Evolutionary conservation across 2,888 invertebrate genomes (phyloP), one percentile per base, ranked within the genome.

Genomic region (Ophion slaviceki): DNA sequence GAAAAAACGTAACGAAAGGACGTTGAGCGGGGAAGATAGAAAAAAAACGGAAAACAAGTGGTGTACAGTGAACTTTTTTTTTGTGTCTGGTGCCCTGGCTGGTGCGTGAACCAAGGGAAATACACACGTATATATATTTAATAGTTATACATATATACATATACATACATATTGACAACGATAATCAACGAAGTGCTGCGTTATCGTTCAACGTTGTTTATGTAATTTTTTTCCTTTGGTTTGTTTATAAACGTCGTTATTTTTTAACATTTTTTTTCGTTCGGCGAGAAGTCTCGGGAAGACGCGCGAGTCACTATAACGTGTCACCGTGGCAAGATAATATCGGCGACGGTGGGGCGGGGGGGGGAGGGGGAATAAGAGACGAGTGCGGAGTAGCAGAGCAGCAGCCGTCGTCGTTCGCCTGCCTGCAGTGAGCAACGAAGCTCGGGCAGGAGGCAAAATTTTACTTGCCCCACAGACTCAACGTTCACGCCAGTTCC

Each of bases 261-360:
- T 8, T 64, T 53, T 17, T 32, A 0, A 28, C 1, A 20, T 40
- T 40, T n/a, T 53, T 72, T 57, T 20, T 59, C 57, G 40, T 57
- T 47, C 14, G 36, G 14, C 24, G 14, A 24, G 36, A 57, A 24
- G 64, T 20, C 11, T 36, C 53, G 71, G 62, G 14, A 24, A 53
- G 36, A n/a, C 47, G 62, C 47, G 47, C 24, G 66, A 72, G 66
- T 66, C 45, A 20, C 67, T 66, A 32, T 59, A 80, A 74, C 80
- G 80, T 79, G 84, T 86, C 78, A 85, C 87, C 86, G 88, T 87
- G 87, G 86, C 88, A 85, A 88, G 88, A 92, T 93, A 93, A 92
- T 93, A 92, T 92, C 90, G 92, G 40, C 6, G 78, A 78, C 67
- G 57, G 57, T 1, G 77, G 77, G 78, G 68, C 40, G 57, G 64